phyloP scores from a whole-genome alignment of 2,113 vertebrate genomes.

The Dipodomys merriami region DNA sequence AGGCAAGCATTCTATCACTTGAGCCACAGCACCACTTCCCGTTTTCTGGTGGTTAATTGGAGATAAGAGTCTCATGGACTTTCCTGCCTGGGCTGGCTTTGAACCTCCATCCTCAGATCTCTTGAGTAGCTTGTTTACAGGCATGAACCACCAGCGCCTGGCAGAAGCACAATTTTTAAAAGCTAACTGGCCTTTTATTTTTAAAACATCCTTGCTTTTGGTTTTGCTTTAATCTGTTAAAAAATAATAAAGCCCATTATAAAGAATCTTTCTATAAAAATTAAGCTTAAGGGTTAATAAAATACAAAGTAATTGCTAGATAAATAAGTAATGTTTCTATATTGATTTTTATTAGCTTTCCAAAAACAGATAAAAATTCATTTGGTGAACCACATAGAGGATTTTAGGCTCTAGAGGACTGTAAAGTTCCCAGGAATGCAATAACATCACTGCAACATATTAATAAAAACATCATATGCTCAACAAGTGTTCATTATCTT shows the following conservation, averaged over 20 bases:
- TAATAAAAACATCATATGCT: conserved; percentile 27
- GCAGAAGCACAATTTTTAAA: conserved; percentile 15
- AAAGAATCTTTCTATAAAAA: conserved; percentile 42
- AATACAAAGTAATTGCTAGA: conserved; percentile 17
- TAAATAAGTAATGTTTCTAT: conserved; percentile 45
- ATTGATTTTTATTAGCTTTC: conserved; percentile 49
- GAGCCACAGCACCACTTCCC: too few species aligned
- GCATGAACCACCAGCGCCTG: too few species aligned
- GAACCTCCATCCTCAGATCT: too few species aligned
- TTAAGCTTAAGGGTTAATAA: conserved; percentile 47
- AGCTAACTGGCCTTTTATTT: conserved; percentile 37
- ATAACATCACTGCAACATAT: background rate
- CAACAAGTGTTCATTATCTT: background rate
- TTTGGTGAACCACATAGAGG: background rate
- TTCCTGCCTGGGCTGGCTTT: too few species aligned
- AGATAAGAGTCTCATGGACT: too few species aligned
- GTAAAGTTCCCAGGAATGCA: conserved; percentile 41
- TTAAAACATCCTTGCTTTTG: conserved; percentile 55
- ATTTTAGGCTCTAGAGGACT: conserved; percentile 21
- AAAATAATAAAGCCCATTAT: background rate
- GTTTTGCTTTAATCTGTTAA: conserved; percentile 41
- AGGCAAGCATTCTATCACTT: too few species aligned
- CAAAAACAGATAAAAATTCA: conserved; percentile 50
- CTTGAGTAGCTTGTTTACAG: too few species aligned
- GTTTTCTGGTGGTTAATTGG: too few species aligned